These are phyloP conservation scores for Drosophila erecta DNA, from an alignment of 1,140 invertebrate genomes.

Conservation along the genomic window DNA sequence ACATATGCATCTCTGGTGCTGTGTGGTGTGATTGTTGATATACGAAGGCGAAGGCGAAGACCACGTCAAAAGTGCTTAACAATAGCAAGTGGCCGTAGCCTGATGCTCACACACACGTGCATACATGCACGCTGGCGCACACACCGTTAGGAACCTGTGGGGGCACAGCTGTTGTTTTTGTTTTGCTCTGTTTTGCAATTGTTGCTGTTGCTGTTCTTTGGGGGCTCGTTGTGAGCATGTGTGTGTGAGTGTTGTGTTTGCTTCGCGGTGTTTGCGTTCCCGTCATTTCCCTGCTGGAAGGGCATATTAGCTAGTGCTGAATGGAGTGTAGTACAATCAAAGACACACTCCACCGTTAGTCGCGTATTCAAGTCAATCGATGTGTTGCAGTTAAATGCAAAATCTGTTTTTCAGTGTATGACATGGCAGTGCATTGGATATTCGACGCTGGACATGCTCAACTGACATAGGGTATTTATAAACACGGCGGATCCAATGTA, in stretches of 20 bases:
- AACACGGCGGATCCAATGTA: conserved; percentile 4
- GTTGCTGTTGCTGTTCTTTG: conserved; percentile 23
- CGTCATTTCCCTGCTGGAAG: not conserved
- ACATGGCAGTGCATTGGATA: not conserved
- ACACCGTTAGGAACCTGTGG: conserved; percentile 16
- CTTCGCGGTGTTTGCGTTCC: conserved; percentile 32
- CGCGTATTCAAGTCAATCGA: too few species aligned
- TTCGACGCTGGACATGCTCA: not conserved
- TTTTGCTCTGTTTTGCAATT: conserved; percentile 12
- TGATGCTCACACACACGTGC: not conserved
- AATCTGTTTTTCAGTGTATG: too few species aligned
- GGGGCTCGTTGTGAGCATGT: conserved; percentile 24
- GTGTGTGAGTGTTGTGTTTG: conserved; percentile 20
- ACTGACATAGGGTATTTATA: conserved; percentile 26
- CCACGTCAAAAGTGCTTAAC: conserved; percentile 36
- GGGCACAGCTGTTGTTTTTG: conserved; percentile 38
- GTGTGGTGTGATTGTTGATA: conserved; percentile 71
- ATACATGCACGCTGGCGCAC: not conserved
- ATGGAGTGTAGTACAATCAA: not conserved
- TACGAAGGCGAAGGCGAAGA: conserved; percentile 34
- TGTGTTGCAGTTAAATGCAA: too few species aligned
- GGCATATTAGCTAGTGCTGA: not conserved
- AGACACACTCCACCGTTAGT: too few species aligned
- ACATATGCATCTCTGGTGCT: conserved; percentile 7
- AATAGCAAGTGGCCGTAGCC: conserved; percentile 11